Base-by-base conservation (phyloP, 1,140 invertebrate genomes). In the Drosophila miranda region DNA sequence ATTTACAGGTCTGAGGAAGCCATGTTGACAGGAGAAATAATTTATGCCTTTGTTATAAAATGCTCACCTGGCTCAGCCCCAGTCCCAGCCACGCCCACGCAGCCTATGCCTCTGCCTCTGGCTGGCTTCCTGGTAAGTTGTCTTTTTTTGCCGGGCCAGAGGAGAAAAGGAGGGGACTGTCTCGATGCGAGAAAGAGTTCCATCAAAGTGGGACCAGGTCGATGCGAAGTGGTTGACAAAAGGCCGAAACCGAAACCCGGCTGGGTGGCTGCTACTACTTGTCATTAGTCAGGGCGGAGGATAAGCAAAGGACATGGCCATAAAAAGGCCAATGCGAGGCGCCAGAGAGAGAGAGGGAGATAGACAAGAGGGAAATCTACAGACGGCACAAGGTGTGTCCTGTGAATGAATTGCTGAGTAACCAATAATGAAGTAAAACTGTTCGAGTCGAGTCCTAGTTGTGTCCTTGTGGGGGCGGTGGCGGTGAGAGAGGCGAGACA, bases 391-490 rank as follows among this genome's bases (percentile, higher is more conserved):
- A 87, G 82, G 82, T 88, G 78, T 87, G 78, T 78, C 82, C 83
- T 75, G 43, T 87, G 82, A 87, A 87, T 87, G 82, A 87, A 87
- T 87, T 87, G 82, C 82, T 82, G 82, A 87, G 83, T 88, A 87
- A 87, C 82, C 82, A 87, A 88, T 88, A 87, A 87, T 87, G 82
- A 87, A 87, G 75, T 87, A 88, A 87, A 74, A 78, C 82, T 82
- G 63, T 78, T 75, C 52, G 58, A 75, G 60, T 82, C 64, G 58
- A 75, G 60, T 82, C 64, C 75, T 78, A 75, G 67, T 77, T 80
- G 80, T 77, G 81, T 84, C 80, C 80, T 83, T 78, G 80, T 77
- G 73, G 73, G 70, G 46, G 19, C 49, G 45, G 55, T 42, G 61
- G 53, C 13, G 21, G 5, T 16, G 1, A 38, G 11, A 34, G 30